Base-by-base conservation (phyloP, 2,888 invertebrate genomes). In the Acheta domesticus region DNA sequence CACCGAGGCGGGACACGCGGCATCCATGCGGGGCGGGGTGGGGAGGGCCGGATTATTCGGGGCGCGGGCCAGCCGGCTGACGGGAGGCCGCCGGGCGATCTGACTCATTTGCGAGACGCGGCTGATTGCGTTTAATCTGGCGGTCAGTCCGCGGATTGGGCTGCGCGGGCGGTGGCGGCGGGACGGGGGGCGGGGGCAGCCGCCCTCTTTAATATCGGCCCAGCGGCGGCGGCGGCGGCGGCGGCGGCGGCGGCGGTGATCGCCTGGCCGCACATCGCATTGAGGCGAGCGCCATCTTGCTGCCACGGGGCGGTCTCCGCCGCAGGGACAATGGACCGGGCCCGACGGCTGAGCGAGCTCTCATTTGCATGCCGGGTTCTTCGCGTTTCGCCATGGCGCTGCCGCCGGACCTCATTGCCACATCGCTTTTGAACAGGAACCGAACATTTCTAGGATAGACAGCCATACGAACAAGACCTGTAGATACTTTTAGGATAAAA, bases 251-350 rank as follows among this genome's bases (percentile, higher is more conserved):
- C 62, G 62, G 16, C 4, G 4, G 62, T 3, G 16, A 62, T 14
- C 62, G 62, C 62, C 62, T 62, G 62, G 62, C 8, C 62, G 62
- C 62, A 62, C 62, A 62, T 62, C 62, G 62, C 62, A 62, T 62
- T 62, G 62, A 62, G 62, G n/a, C 62, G n/a, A n/a, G 62, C 62
- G 62, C 62, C 62, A 62, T 62, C 62, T 62, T 62, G 62, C n/a
- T 14, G 62, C 62, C 23, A 2, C 23, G 23, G 23, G 23, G 62
- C 12, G 19, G 19, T 19, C 62, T 19, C 2, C 62, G 62, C 62
- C 62, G 14, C 36, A 19, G 62, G 62, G 62, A 62, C 62, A 62
- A 62, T 62, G n/a, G 62, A 62, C 62, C n/a, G 62, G 5, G 36
- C 14, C 62, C 14, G 19, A 3, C 62, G n/a, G 62, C 62, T 0